Evolutionary conservation across 2,113 vertebrate species (phyloP).

Genomic region (Prunella fulvescens): DNA sequence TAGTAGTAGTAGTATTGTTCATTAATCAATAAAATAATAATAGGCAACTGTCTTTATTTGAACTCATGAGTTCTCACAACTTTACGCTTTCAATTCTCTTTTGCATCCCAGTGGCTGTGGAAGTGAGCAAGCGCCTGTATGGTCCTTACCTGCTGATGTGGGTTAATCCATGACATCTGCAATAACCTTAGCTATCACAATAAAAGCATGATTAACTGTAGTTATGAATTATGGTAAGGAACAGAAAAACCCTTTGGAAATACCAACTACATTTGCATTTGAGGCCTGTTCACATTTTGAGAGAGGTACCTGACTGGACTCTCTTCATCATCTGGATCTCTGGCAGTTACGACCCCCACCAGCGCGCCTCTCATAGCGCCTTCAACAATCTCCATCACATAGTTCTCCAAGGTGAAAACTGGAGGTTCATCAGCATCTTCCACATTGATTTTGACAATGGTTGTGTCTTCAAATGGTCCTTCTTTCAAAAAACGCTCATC

Average conservation of each 20-base stretch:
- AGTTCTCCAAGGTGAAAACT: conserved; percentile 72
- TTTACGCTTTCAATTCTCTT: not conserved
- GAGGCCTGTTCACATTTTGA: not conserved
- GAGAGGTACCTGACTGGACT: conserved; percentile 80
- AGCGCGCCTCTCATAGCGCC: conserved; percentile 64
- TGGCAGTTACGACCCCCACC: conserved; percentile 80
- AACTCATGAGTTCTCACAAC: not conserved
- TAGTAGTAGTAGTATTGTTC: no score
- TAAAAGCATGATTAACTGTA: not conserved
- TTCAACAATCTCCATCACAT: conserved; percentile 84
- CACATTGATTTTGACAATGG: conserved; percentile 84
- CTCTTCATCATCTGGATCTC: conserved; percentile 79
- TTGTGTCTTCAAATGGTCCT: conserved; percentile 76
- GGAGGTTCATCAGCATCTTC: conserved; percentile 90
- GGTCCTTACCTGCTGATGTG: rapidly evolving
- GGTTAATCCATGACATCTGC: not conserved
- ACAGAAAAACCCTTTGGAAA: not conserved
- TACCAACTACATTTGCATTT: not conserved
- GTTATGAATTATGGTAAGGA: not conserved
- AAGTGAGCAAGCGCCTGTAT: rapidly evolving
- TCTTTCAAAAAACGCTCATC: conserved; percentile 71
- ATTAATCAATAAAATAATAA: not conserved
- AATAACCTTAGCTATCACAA: not conserved
- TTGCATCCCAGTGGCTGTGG: not conserved
- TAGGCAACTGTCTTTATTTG: not conserved